Evolutionary conservation across 2,888 invertebrate species (phyloP), one percentile per base, ranked within the genome.

Genomic region (Temnothorax rugatulus): DNA sequence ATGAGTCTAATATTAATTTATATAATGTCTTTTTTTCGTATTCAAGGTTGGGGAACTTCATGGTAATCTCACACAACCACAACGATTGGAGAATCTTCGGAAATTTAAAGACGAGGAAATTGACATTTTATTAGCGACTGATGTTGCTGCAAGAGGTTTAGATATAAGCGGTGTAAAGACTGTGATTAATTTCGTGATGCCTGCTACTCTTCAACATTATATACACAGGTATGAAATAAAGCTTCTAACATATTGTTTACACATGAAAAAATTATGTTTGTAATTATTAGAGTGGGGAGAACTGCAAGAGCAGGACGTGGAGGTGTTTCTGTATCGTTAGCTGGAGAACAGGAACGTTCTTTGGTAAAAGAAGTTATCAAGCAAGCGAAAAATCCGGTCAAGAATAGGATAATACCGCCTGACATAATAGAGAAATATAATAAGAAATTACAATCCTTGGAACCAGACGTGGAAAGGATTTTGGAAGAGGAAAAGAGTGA

Each of bases 91-190:
- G 91, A 97, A 98, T 0, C 95, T 99, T 52, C 97, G 97, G 89
- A 97, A 97, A 90, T 99, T 99, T 95, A 98, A 98, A 93, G 97
- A 98, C 11, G 97, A 98, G 91, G 96, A 96, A 92, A 97, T 97
- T 4, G 98, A 98, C 93, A 96, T 98, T n/a, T 95, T 99, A n/a
- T 96, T 99, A 71, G 99, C 99, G 0, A 99, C 99, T 0, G 99
- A 99, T 95, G 97, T 99, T 57, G 99, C 99, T 0, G 98, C 99
- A 7, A 96, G 99, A 93, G 99, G 99, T 92, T 96, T 99, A 66
- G 99, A 99, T 95, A 99, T 99, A 90, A 97, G 98, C n/a, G 99
- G 99, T 11, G 99, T 99, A 0, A 98, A 98, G 95, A 99, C 99
- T 18, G 99, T 99, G 7, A 97, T 99, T 64, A 99, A 99, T 95